Base-by-base conservation (phyloP, 2,888 invertebrate species). In the Tinea trinotella region DNA sequence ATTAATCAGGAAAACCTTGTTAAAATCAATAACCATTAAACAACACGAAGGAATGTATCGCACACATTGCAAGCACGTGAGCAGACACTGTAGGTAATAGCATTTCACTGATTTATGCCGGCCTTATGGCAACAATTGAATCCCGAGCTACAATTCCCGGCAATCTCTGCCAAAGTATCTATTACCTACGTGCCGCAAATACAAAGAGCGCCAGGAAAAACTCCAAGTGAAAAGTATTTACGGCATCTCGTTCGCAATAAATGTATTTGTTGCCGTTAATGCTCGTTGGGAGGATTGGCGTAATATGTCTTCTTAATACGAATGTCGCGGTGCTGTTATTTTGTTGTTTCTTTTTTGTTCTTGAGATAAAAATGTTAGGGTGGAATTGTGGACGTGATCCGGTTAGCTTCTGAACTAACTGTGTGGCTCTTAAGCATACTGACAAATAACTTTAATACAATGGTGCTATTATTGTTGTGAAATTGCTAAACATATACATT, bases 111-210 rank as follows among this genome's bases (percentile, higher is more conserved):
- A 56, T 56, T 56, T 56, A 56, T 54, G 52, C 15, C 48, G 17
- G 22, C 52, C 50, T 56, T 52, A 34, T 46, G 54, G 13, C 18
- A 22, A 30, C 56, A 56, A 56, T 56, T 56, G 56, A 56, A 56
- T 52, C 54, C 53, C 50, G 44, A 18, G 54, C 48, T 13, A 30
- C 34, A 9, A 48, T 18, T 48, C 20, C 52, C 18, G 15, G 52
- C 53, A 53, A 53, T 53, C 53, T 40, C 53, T 35, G 36, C 56
- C 52, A 56, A 56, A 56, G 54, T 56, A 56, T 56, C 52, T 56
- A 54, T 56, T 56, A 52, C 22, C 22, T 52, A 56, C 56, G 56
- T 56, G 56, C 40, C 52, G 7, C 4, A 52, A 34, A 19, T 56
- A 35, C 35, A 19, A 48, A 52, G n/a, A 12, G 50, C 40, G 6